Percentiles rank a stretch among this genome's conserved stretches.
Evolutionary conservation across 2,113 vertebrate genomes (phyloP).

Genomic region (Cololabis saira): DNA sequence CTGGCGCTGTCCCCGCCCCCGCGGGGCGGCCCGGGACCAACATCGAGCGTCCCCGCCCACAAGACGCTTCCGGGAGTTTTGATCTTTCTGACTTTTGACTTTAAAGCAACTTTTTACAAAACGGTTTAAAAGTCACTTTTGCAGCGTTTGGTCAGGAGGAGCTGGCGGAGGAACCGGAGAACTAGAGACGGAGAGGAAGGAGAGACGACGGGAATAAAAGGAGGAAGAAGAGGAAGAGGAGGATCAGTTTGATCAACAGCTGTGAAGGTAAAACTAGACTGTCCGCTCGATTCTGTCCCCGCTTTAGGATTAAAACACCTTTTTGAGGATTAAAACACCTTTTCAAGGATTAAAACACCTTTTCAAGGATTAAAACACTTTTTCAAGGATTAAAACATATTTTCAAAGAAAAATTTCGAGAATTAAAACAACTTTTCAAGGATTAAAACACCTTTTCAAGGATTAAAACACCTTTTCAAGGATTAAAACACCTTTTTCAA

Average conservation of each 20-base stretch:
- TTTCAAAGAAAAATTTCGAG: no score
- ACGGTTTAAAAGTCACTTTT: background rate
- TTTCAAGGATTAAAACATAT: no score
- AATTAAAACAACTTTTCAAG: no score
- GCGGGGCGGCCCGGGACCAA: fast-evolving
- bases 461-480: no score
- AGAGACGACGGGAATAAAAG: background rate
- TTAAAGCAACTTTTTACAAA: constrained; percentile 3
- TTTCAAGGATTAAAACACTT: no score
- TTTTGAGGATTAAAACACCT: no score
- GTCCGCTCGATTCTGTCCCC: background rate
- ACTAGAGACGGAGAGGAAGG: no score
- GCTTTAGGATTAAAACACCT: no score
- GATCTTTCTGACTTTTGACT: background rate
- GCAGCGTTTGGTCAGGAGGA: background rate
- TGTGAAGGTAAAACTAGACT: constrained; percentile 32
- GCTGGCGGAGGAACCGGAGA: no score
- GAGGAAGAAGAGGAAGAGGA: background rate
- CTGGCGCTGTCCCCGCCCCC: constrained; percentile 29
- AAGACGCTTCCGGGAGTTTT: constrained; percentile 51
- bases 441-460: no score
- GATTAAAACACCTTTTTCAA: no score
- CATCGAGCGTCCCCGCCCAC: background rate
- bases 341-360: no score
- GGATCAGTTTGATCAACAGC: background rate